Percentiles rank a stretch among this genome's conserved stretches.
Conservation (phyloP, 2,113 vertebrate genomes). For the Salvelinus fontinalis region DNA sequence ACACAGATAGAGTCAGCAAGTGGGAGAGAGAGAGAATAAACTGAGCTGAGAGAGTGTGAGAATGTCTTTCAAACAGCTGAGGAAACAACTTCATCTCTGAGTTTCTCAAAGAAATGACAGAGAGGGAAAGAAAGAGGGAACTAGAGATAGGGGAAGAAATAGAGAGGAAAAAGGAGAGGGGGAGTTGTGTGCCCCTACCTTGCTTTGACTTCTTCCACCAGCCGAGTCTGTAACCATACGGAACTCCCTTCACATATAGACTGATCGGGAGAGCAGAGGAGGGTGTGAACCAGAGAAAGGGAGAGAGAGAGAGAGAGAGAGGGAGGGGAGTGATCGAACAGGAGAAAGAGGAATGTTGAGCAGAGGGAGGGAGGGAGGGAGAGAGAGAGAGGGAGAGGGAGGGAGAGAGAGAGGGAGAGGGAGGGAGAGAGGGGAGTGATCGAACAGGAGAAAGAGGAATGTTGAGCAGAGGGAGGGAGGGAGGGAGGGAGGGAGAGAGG, state of each 20-base stretch:
- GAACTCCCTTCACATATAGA: slow-evolving; percentile 80
- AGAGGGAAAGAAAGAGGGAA: not conserved
- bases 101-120: slow-evolving; percentile 21
- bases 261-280: slow-evolving; percentile 68
- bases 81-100: slow-evolving; percentile 37
- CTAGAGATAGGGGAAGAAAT: too few relatives aligned
- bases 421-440: slow-evolving; percentile 14
- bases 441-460: too few relatives aligned
- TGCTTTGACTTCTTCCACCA: slow-evolving; percentile 81
- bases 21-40: slow-evolving; percentile 16
- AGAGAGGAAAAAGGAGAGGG: not conserved
- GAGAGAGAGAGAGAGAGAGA: slow-evolving; percentile 5
- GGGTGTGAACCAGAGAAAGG: slow-evolving; percentile 56
- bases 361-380: slow-evolving; percentile 19
- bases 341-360: slow-evolving; percentile 29
- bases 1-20: slow-evolving; percentile 10
- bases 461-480: slow-evolving; percentile 42
- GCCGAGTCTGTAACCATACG: slow-evolving; percentile 76
- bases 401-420: slow-evolving; percentile 14
- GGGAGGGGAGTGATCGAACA: slow-evolving; percentile 37
- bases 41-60: slow-evolving; percentile 31
- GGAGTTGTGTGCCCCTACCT: slow-evolving; percentile 77
- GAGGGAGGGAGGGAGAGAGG: slow-evolving; percentile 24
- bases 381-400: slow-evolving; percentile 47
- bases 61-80: slow-evolving; percentile 35